Conservation (phyloP, 2,888 invertebrate species). For the Philereme vetulata region DNA sequence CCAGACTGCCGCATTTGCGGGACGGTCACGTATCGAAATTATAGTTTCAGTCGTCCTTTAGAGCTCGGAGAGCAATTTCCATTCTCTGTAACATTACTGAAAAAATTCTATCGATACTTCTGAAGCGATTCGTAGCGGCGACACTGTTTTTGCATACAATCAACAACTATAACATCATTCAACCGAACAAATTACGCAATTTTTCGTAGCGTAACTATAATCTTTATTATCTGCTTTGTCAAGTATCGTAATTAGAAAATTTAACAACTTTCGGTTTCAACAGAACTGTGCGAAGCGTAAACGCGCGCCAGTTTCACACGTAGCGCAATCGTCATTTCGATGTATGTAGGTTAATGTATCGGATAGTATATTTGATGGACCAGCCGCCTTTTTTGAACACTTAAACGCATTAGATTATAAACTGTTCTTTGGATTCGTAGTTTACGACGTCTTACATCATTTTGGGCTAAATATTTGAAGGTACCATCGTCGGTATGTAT, state of each 20-base stretch:
- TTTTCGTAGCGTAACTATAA: constrained; percentile 34
- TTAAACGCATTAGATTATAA: constrained; percentile 32
- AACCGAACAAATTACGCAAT: constrained; percentile 51
- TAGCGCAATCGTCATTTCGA: constrained; percentile 67
- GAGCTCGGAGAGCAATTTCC: constrained; percentile 7
- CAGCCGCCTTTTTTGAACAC: constrained; percentile 32
- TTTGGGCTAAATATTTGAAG: constrained; percentile 8
- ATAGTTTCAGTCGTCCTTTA: constrained; percentile 19
- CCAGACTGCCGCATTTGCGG: constrained; percentile 15
- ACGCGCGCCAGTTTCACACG: constrained; percentile 67
- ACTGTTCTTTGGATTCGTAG: constrained; percentile 25
- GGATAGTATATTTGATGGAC: constrained; percentile 57
- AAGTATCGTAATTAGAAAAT: constrained; percentile 51
- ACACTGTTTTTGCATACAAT: constrained; percentile 43
- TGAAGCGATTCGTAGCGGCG: not conserved
- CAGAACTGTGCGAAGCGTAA: constrained; percentile 66
- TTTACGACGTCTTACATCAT: constrained; percentile 39
- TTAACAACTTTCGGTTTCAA: constrained; percentile 69
- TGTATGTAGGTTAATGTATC: constrained; percentile 75
- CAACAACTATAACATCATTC: constrained; percentile 47
- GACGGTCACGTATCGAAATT: constrained; percentile 26
- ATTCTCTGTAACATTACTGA: constrained; percentile 8
- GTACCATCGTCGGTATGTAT: no score
- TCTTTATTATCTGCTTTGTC: constrained; percentile 46
- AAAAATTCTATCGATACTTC: not conserved